Base-by-base conservation (phyloP, 2,888 invertebrate species). In the Choristoneura rosaceana region DNA sequence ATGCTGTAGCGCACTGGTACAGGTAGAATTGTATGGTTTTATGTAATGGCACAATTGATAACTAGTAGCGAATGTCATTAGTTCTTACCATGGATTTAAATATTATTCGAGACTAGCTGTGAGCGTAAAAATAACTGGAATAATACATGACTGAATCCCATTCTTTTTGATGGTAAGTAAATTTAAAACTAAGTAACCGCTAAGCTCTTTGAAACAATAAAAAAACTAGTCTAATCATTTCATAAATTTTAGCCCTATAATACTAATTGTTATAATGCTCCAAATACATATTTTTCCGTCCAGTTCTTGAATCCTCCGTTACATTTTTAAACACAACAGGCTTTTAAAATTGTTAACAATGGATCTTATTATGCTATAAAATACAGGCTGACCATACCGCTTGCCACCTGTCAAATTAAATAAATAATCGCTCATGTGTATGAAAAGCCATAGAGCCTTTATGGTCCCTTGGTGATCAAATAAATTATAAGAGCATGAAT, bases 401-500 rank as follows among this genome's bases (percentile, higher is more conserved):
- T 70, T 64, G n/a, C 70, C 70, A 60, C 41, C 70, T 70, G 70
- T 70, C 64, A 65, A 52, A 38, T 64, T 59, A 47, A 45, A 58
- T 58, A 47, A 70, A 60, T 38, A 38, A 38, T n/a, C 2, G 10
- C 1, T 3, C 25, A 55, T 25, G 17, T 12, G 55, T 25, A 25
- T 10, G 55, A 12, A 55, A 55, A 25, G n/a, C 50, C 50, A 9
- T 52, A 8, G 15, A 25, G 12, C 55, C 17, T 55, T 52, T 55
- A 25, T 25, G 12, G 15, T 17, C 17, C 52, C 17, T 12, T 17
- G 12, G 25, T 10, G 25, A 9, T 52, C 50, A 55, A 55, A 55
- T 55, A 55, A 55, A 55, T 55, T 55, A 55, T 25, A 25, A 10
- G 3, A n/a, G 34, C 38, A 38, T 60, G 15, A 60, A 60, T 60